Percentiles rank a stretch among this genome's conserved stretches.
These are phyloP conservation scores for Aulostomus chinensis DNA, from an alignment of 2,797 vertebrate genomes.

Conservation along the genomic window DNA sequence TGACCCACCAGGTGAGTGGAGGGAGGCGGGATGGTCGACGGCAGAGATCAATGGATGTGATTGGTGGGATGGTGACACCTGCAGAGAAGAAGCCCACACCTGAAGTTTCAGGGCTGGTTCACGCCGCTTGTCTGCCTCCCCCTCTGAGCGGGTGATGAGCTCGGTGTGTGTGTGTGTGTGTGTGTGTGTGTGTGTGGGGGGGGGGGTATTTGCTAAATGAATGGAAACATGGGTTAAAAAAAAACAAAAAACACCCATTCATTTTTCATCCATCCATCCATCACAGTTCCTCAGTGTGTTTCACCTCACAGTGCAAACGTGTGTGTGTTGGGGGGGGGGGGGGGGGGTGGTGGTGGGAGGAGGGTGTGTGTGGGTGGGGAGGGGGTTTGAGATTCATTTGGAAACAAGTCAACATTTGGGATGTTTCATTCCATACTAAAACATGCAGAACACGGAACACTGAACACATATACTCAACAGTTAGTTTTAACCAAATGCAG, in stretches of 20 bases:
- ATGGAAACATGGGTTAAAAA: slow-evolving; percentile 23
- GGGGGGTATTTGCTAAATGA: not conserved
- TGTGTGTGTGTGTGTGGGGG: slow-evolving; percentile 6
- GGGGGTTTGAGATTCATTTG: slow-evolving; percentile 43
- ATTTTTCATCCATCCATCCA: slow-evolving; percentile 50
- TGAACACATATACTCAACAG: slow-evolving; percentile 82
- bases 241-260: slow-evolving; percentile 7
- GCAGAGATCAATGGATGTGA: slow-evolving; percentile 24
- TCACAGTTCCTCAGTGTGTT: slow-evolving; percentile 72
- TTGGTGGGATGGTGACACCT: slow-evolving; percentile 24
- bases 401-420: slow-evolving; percentile 72
- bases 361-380: slow-evolving; percentile 17
- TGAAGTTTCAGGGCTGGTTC: slow-evolving; percentile 15
- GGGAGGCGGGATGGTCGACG: slow-evolving; percentile 17
- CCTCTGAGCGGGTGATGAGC: slow-evolving; percentile 28
- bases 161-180: not conserved
- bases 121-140: slow-evolving; percentile 30
- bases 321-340: slow-evolving; percentile 1
- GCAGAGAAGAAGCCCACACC: slow-evolving; percentile 33
- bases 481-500: slow-evolving; percentile 77
- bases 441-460: slow-evolving; percentile 87
- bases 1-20: not conserved
- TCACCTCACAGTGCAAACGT: slow-evolving; percentile 65
- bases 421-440: slow-evolving; percentile 82
- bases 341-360: not conserved